Conservation (phyloP, 2,113 vertebrate genomes). For the Dendrocopos noguchii region DNA sequence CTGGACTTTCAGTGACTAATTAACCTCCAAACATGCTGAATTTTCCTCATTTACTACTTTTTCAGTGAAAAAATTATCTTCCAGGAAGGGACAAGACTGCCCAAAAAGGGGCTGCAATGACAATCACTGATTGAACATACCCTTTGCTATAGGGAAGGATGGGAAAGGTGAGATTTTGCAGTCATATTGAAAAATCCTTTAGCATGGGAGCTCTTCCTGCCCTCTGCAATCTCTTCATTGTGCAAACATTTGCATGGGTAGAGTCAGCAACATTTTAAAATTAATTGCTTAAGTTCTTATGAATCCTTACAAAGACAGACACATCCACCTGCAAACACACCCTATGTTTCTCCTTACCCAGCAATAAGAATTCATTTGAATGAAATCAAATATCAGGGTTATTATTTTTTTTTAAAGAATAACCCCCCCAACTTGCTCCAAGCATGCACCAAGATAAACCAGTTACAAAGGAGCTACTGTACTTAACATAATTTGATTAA, state of each 20-base stretch:
- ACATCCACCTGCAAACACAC: background rate
- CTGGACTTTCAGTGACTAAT: background rate
- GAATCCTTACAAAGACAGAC: background rate
- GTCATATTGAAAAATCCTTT: background rate
- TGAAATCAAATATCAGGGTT: background rate
- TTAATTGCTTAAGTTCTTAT: background rate
- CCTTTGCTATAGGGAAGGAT: background rate
- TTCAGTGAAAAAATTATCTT: background rate
- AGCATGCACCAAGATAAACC: background rate
- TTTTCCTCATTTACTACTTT: background rate
- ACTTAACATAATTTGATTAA: background rate
- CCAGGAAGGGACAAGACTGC: background rate
- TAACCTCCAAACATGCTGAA: background rate
- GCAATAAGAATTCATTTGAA: background rate
- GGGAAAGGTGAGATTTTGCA: background rate
- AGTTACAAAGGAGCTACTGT: background rate
- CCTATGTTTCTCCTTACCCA: background rate
- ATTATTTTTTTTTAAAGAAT: background rate
- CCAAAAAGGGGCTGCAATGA: background rate
- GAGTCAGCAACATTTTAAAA: constrained; percentile 9
- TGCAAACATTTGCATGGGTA: background rate
- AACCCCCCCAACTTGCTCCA: background rate
- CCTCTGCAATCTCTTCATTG: background rate
- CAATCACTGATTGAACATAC: background rate
- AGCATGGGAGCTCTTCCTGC: background rate